Percentiles rank a stretch among this genome's conserved stretches.
Evolutionary conservation across 2,888 invertebrate genomes (phyloP).

Genomic region (Drosophila lacicola): DNA sequence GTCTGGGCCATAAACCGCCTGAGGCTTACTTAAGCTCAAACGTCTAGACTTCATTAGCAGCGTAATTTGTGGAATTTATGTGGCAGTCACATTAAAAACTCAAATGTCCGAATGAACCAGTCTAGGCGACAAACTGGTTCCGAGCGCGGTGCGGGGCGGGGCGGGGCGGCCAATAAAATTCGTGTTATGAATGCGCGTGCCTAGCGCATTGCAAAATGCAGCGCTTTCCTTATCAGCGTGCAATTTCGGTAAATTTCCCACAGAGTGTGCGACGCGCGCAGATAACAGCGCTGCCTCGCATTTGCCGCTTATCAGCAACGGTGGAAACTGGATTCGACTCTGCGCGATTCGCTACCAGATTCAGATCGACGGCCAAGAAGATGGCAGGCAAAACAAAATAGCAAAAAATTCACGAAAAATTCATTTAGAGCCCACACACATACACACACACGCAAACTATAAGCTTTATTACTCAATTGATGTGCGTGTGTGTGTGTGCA

Average conservation of each 20-base stretch:
- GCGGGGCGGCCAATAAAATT: constrained; percentile 8
- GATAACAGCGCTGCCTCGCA: constrained; percentile 27
- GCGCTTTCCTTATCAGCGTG: constrained; percentile 46
- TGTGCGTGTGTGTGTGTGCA: constrained; percentile 18
- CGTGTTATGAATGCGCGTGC: constrained; percentile 12
- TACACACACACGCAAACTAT: constrained; percentile 29
- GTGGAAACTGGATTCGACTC: constrained; percentile 3
- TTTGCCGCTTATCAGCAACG: constrained; percentile 33
- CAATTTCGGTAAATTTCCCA: constrained; percentile 67
- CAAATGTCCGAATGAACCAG: constrained; percentile 48
- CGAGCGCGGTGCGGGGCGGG: background rate
- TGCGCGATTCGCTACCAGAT: constrained; percentile 1
- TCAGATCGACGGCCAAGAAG: constrained; percentile 15
- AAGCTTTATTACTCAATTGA: constrained; percentile 47
- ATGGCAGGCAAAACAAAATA: constrained; percentile 27
- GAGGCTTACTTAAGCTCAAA: constrained; percentile 36
- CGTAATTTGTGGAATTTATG: constrained; percentile 76
- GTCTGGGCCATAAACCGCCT: constrained; percentile 40
- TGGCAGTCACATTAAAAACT: constrained; percentile 71
- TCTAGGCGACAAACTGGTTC: constrained; percentile 49
- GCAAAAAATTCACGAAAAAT: constrained; percentile 23
- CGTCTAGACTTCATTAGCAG: constrained; percentile 75
- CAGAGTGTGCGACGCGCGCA: constrained; percentile 20
- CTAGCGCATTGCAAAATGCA: constrained; percentile 34
- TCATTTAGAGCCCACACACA: constrained; percentile 9